Conservation (phyloP, 2,888 invertebrate genomes). For the Cantharis flavilabris region DNA sequence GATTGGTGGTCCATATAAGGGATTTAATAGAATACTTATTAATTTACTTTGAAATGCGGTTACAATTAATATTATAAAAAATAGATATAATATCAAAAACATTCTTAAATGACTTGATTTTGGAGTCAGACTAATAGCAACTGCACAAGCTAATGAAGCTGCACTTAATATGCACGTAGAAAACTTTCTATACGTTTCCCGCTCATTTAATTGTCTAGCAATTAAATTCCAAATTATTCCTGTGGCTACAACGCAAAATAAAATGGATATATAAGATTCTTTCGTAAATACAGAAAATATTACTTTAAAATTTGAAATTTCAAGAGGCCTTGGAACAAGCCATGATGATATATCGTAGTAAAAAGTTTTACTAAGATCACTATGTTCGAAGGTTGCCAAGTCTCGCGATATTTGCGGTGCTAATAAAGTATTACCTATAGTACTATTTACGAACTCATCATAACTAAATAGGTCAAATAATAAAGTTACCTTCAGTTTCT, state of each 20-base stretch:
- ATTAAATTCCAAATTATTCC: too few relatives aligned
- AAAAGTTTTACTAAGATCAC: too few relatives aligned
- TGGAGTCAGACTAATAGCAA: neutral
- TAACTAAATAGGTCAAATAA: neutral
- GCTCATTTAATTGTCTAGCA: too few relatives aligned
- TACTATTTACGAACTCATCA: too few relatives aligned
- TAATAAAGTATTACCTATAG: neutral
- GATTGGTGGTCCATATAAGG: neutral
- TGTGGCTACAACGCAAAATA: too few relatives aligned
- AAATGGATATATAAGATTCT: too few relatives aligned
- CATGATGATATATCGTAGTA: too few relatives aligned
- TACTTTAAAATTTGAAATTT: too few relatives aligned
- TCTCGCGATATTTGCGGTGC: neutral
- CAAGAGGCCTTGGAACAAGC: too few relatives aligned
- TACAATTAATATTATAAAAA: neutral
- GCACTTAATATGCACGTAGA: neutral
- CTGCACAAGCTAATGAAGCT: neutral
- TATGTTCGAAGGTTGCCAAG: too few relatives aligned
- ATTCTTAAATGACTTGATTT: neutral
- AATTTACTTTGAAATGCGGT: neutral
- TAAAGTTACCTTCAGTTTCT: neutral
- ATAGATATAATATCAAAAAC: neutral
- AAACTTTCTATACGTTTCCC: neutral
- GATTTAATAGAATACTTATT: neutral
- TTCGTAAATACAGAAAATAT: too few relatives aligned